Evolutionary conservation across 2,888 invertebrate species (phyloP).

Genomic region (Yponomeuta cagnagella): DNA sequence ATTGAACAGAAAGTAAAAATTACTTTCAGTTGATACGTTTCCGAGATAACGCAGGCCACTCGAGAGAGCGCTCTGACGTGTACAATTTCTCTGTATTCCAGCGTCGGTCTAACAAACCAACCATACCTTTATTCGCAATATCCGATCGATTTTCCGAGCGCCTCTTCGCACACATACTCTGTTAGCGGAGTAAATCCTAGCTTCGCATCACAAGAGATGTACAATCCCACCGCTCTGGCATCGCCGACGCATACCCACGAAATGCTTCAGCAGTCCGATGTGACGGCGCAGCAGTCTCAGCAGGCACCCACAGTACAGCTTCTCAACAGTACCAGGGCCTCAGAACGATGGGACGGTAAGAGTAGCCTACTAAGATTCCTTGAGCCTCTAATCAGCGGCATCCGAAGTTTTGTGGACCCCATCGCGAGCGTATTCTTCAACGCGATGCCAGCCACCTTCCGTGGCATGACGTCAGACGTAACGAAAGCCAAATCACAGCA

Average conservation of each 20-base stretch:
- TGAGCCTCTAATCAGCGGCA: conserved; percentile 58
- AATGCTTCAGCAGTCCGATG: conserved; percentile 61
- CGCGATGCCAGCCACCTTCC: conserved; percentile 60
- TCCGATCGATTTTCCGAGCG: conserved; percentile 73
- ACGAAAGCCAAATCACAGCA: conserved; percentile 38
- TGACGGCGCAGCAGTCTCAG: conserved; percentile 71
- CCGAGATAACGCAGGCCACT: neutral
- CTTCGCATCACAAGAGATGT: conserved; percentile 68
- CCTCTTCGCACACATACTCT: conserved; percentile 72
- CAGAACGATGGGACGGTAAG: conserved; percentile 74
- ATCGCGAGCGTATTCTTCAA: conserved; percentile 60
- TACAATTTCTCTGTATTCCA: conserved; percentile 57
- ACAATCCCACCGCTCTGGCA: conserved; percentile 60
- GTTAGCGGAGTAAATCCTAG: conserved; percentile 67
- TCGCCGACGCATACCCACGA: conserved; percentile 57
- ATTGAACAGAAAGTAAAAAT: conserved; percentile 10
- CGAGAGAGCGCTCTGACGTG: neutral
- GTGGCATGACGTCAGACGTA: conserved; percentile 58
- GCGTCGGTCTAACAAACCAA: conserved; percentile 69
- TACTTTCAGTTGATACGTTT: neutral
- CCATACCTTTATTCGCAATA: conserved; percentile 73
- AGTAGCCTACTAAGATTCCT: conserved; percentile 63
- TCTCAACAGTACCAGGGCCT: conserved; percentile 59
- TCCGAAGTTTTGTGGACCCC: conserved; percentile 55
- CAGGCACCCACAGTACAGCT: conserved; percentile 59